phyloP scores from a whole-genome alignment of 2,113 vertebrate species.

The Scomber colias region DNA sequence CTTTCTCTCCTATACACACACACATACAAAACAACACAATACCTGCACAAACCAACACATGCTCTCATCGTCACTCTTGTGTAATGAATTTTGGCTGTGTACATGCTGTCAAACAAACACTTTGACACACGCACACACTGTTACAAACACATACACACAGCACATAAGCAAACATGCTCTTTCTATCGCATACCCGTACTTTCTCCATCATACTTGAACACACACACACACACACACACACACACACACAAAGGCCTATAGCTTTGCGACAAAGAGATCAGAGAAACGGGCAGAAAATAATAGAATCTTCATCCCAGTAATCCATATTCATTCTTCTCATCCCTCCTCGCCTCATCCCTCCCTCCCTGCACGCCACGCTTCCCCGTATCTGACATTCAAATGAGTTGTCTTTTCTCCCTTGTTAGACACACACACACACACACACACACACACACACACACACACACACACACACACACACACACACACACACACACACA shows the following conservation, averaged over 20 bases:
- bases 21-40: background rate
- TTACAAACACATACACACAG: slow-evolving; percentile 32
- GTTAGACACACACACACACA: slow-evolving; percentile 74
- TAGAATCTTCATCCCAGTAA: slow-evolving; percentile 99
- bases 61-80: background rate
- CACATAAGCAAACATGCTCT: slow-evolving; percentile 48
- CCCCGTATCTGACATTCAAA: slow-evolving; percentile 83
- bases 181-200: slow-evolving; percentile 37
- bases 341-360: slow-evolving; percentile 83
- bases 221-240: slow-evolving; percentile 83
- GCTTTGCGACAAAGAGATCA: slow-evolving; percentile 88
- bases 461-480: slow-evolving; percentile 41
- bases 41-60: background rate
- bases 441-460: slow-evolving; percentile 36
- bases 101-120: slow-evolving; percentile 28
- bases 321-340: slow-evolving; percentile 98
- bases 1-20: background rate
- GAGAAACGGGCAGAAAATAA: slow-evolving; percentile 97
- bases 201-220: slow-evolving; percentile 44
- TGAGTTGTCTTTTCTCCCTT: slow-evolving; percentile 85
- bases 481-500: slow-evolving; percentile 35
- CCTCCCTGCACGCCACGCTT: slow-evolving; percentile 78
- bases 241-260: slow-evolving; percentile 68
- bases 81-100: slow-evolving; percentile 16
- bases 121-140: slow-evolving; percentile 1